Conservation (phyloP, 2,797 vertebrate genomes). For the Octomys mimax region DNA sequence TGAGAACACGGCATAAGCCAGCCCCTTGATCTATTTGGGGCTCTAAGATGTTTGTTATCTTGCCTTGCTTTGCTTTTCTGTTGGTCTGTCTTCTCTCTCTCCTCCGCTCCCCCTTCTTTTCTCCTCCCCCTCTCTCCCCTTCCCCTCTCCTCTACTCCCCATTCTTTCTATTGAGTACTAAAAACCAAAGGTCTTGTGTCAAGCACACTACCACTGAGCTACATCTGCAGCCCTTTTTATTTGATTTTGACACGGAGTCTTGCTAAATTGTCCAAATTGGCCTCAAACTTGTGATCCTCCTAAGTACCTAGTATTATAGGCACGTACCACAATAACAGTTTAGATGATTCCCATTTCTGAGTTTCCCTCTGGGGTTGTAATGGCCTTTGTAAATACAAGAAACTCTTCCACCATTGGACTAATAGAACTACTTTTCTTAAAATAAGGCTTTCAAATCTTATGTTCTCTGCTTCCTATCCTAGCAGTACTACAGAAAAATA, state of each 20-base stretch:
- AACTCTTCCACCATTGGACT: background rate
- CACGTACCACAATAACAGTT: background rate
- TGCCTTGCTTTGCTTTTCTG: background rate
- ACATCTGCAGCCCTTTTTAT: background rate
- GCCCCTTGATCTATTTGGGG: background rate
- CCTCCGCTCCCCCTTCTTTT: no score
- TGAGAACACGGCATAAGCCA: background rate
- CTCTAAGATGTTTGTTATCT: background rate
- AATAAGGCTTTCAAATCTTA: slow-evolving; percentile 22
- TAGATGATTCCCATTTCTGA: slow-evolving; percentile 19
- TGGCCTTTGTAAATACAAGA: slow-evolving; percentile 5
- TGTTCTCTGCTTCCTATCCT: background rate
- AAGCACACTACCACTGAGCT: background rate
- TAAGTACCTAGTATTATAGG: background rate
- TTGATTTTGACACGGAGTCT: background rate
- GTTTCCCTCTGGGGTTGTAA: slow-evolving; percentile 40
- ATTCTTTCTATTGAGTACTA: background rate
- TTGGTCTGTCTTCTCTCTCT: no score
- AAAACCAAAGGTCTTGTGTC: background rate
- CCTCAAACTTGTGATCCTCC: background rate
- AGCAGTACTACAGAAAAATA: background rate
- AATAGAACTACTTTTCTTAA: slow-evolving; percentile 31
- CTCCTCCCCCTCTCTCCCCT: no score
- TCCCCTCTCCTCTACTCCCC: no score
- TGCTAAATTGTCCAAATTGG: background rate